phyloP scores from a whole-genome alignment of 2,113 vertebrate species.

The Eulemur rufifrons region DNA sequence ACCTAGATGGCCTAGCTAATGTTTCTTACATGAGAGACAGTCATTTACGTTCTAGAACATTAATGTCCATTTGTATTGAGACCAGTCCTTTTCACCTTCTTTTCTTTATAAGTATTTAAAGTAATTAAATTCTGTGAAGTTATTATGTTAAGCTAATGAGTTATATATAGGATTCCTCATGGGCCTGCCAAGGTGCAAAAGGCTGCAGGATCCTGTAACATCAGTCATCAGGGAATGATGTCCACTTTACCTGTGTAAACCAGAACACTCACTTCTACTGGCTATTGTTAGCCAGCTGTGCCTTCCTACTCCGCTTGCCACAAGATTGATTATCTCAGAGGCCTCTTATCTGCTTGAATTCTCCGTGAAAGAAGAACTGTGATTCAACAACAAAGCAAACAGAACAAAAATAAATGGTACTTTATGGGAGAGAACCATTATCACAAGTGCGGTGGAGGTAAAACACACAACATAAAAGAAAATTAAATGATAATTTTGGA shows the following conservation, averaged over 20 bases:
- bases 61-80: slow-evolving; percentile 80
- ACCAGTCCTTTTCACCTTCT: slow-evolving; percentile 67
- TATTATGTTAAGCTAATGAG: slow-evolving; percentile 82
- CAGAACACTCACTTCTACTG: not conserved
- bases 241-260: not conserved
- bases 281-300: not conserved
- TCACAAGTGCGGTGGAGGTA: not conserved
- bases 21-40: slow-evolving; percentile 62
- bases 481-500: not conserved
- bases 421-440: not conserved
- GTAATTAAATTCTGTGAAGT: slow-evolving; percentile 83
- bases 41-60: slow-evolving; percentile 74
- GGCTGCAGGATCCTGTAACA: slow-evolving; percentile 52
- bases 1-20: not conserved
- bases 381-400: not conserved
- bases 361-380: slow-evolving; percentile 13
- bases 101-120: slow-evolving; percentile 80
- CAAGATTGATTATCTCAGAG: slow-evolving; percentile 6
- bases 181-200: slow-evolving; percentile 75
- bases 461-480: not conserved
- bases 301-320: not conserved
- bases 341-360: not conserved
- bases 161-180: slow-evolving; percentile 75
- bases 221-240: slow-evolving; percentile 51
- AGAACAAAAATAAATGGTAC: not conserved